These are phyloP conservation scores for Megaceryle torquata DNA, from an alignment of 2,113 vertebrate genomes.

Conservation along the genomic window DNA sequence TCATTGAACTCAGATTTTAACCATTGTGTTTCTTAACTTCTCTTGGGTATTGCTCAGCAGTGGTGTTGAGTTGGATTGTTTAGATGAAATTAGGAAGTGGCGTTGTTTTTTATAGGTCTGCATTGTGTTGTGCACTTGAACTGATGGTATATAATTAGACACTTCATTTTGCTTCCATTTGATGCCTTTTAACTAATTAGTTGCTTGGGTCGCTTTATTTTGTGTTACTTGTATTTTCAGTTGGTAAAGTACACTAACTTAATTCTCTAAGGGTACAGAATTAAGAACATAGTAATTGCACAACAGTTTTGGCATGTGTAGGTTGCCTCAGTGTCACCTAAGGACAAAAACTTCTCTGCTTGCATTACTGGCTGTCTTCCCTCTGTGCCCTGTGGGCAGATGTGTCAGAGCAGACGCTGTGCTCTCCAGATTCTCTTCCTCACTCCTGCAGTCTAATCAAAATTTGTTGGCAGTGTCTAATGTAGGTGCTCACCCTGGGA, in stretches of 20 bases:
- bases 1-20: neutral
- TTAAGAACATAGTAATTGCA: slow-evolving; percentile 49
- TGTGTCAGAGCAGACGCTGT: slow-evolving; percentile 27
- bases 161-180: neutral
- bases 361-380: neutral
- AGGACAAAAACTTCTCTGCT: slow-evolving; percentile 46
- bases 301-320: neutral
- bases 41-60: neutral
- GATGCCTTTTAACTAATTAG: neutral
- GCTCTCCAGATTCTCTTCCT: slow-evolving; percentile 9
- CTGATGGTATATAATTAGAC: slow-evolving; percentile 30
- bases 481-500: neutral
- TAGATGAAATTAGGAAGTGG: slow-evolving; percentile 15
- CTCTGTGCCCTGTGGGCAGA: neutral
- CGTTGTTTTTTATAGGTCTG: neutral
- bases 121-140: slow-evolving; percentile 11
- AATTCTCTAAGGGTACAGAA: slow-evolving; percentile 48
- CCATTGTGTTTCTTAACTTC: neutral
- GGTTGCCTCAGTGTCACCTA: slow-evolving; percentile 24
- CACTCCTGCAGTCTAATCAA: neutral
- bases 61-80: neutral
- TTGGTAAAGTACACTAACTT: neutral
- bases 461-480: slow-evolving; percentile 5
- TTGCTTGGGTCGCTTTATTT: neutral
- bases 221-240: neutral